These are phyloP conservation scores for Lepus americanus DNA, from an alignment of 2,113 vertebrate species.

Conservation along the genomic window DNA sequence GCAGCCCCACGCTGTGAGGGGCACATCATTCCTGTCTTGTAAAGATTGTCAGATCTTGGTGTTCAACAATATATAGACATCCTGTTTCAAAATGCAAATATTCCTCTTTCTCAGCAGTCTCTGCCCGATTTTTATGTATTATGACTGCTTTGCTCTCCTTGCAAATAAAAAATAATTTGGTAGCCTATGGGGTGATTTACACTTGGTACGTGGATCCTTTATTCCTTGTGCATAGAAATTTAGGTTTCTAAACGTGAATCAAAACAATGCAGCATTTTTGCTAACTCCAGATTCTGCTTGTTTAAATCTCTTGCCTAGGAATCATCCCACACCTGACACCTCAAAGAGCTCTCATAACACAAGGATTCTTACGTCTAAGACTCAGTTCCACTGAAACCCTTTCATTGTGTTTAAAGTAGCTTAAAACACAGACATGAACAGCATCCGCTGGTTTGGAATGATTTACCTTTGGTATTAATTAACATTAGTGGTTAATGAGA, in stretches of 20 bases:
- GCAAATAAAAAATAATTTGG: slow-evolving; percentile 15
- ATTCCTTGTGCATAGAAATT: slow-evolving; percentile 59
- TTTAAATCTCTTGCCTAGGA: slow-evolving; percentile 68
- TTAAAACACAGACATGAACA: slow-evolving; percentile 67
- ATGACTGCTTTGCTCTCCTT: slow-evolving; percentile 43
- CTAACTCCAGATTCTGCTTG: slow-evolving; percentile 55
- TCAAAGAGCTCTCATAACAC: slow-evolving; percentile 54
- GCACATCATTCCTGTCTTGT: no score
- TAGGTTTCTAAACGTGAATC: slow-evolving; percentile 59
- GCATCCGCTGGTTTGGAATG: slow-evolving; percentile 65
- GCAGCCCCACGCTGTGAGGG: not conserved
- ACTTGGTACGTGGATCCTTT: not conserved
- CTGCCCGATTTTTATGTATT: not conserved
- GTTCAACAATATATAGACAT: not conserved
- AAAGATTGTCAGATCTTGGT: slow-evolving; percentile 1
- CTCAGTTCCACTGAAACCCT: slow-evolving; percentile 49
- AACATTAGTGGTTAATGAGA: slow-evolving; percentile 84
- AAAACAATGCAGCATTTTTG: slow-evolving; percentile 48
- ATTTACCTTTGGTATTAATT: slow-evolving; percentile 78
- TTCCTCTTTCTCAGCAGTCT: slow-evolving; percentile 20
- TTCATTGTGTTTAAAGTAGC: slow-evolving; percentile 55
- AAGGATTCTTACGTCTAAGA: slow-evolving; percentile 69
- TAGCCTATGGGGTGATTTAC: not conserved
- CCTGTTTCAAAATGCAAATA: slow-evolving; percentile 60
- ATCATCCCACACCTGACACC: slow-evolving; percentile 59